Base-by-base conservation (phyloP, 2,888 invertebrate genomes). In the Hirtodrosophila alboralis region DNA sequence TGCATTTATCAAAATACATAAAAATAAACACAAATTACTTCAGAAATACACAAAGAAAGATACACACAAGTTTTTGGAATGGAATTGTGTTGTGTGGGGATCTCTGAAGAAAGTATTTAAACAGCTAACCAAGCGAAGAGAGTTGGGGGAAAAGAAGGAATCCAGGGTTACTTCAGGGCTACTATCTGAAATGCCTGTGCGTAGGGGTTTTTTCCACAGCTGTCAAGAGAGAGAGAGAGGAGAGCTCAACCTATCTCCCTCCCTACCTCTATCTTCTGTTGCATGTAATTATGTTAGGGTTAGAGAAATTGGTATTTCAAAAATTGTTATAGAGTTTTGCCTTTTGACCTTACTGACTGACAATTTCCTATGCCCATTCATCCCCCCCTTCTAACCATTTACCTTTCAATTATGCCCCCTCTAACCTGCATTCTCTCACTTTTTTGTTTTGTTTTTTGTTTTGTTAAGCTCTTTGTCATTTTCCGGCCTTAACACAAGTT, bases 21-120 rank as follows among this genome's bases (percentile, higher is more conserved):
- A 85, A 84, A 86, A 84, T 85, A 86, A 86, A 86, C 86, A 84
- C 86, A 78, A 84, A 84, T 86, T 78, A 62, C 71, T 68, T 65
- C 51, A 44, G 47, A 84, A 84, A 84, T 81, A 84, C 79, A 81
- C 75, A 84, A 79, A 68, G 44, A 45, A 18, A 4, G 18, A 2
- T 2, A 4, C 18, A 3, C 18, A n/a, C n/a, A n/a, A n/a, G n/a
- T n/a, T n/a, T n/a, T n/a, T n/a, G n/a, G n/a, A n/a, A n/a, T n/a
- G n/a, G n/a, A n/a, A n/a, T n/a, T n/a, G n/a, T n/a, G n/a, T n/a
- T n/a, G n/a, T n/a, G n/a, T n/a, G n/a, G n/a, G 18, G 18, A 2
- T 18, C 18, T 23, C 33, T 45, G 54, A 51, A 23, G 38, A 44
- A 54, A 67, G 65, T 79, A 83, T 79, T 79, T 85, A 72, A 79